Conservation (phyloP, 2,888 invertebrate species). For the Andrena bicolor region DNA sequence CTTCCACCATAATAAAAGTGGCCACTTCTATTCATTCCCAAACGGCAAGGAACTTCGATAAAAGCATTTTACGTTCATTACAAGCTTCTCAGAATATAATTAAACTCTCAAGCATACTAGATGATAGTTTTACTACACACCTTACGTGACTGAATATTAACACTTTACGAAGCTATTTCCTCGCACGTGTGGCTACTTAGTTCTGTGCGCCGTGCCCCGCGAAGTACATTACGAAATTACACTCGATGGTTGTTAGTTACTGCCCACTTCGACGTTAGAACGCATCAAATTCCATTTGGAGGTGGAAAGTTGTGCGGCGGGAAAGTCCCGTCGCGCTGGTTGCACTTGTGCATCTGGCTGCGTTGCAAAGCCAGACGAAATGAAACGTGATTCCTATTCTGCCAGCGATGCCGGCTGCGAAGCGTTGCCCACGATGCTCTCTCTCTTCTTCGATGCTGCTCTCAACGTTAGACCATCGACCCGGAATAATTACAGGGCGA, state of each 20-base stretch:
- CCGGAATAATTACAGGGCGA: constrained; percentile 78
- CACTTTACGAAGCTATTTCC: too few species aligned
- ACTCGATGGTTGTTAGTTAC: background rate
- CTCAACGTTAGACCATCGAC: constrained; percentile 68
- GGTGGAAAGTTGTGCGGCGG: too few species aligned
- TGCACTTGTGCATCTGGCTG: background rate
- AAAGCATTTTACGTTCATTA: too few species aligned
- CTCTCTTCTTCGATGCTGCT: constrained; percentile 43
- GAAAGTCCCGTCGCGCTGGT: background rate
- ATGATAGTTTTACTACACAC: too few species aligned
- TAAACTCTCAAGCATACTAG: too few species aligned
- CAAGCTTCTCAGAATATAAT: too few species aligned
- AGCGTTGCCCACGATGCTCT: constrained; percentile 33
- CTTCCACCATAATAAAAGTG: too few species aligned
- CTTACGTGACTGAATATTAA: too few species aligned
- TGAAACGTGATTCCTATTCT: constrained; percentile 55
- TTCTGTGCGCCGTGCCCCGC: too few species aligned
- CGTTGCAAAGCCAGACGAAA: constrained; percentile 24
- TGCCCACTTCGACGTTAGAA: background rate
- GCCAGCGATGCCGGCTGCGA: constrained; percentile 17
- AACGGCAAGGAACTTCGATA: too few species aligned
- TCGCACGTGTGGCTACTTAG: too few species aligned
- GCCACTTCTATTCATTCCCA: too few species aligned
- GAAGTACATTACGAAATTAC: background rate
- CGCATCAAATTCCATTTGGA: background rate